Evolutionary conservation across 1,140 invertebrate genomes (phyloP), one percentile per base, ranked within the genome.

Genomic region (Drosophila lacertosa): DNA sequence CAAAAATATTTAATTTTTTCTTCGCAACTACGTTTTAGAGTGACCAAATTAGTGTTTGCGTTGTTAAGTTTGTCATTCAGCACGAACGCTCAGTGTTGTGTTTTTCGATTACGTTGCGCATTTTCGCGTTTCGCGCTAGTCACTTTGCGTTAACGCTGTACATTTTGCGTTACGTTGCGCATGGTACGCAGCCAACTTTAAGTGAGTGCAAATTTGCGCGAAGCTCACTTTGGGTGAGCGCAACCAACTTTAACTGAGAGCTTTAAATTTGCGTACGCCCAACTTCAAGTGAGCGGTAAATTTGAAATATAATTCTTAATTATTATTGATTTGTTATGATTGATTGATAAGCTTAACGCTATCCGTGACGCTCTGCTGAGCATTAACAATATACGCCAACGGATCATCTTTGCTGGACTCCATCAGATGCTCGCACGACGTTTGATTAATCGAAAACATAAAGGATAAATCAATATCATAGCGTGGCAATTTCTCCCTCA

Each of bases 381-480:
- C 79, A 37, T 90, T 89, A 0, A 91, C 59, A 37, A 91, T 83
- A 37, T 91, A 90, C 6, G 89, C 86, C 35, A 90, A 33, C 1
- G 89, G 89, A 84, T 90, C 89, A 65, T 91, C 86, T 18, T 75
- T 77, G 33, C 82, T 84, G 0, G 89, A 89, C 42, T 90, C 89
- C 86, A 89, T 91, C n/a, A 90, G 58, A 58, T 90, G 57, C 11
- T 90, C 79, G 47, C 89, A 91, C 7, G 77, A 70, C 0, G 77
- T 93, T 91, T 97, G 96, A 7, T 94, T 92, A 91, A 97, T 96
- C 7, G 95, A 92, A 80, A 97, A 97, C 92, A 97, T 95, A 79
- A 95, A 97, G 11, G 95, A 94, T 51, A 97, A 86, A 82, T 97
- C 95, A 1, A 97, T 95, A 72, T 96, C 95, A 78, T 96, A 96